Evolutionary conservation across 2,888 invertebrate species (phyloP), one percentile per base, ranked within the genome.

Genomic region (Archips crataeganus): DNA sequence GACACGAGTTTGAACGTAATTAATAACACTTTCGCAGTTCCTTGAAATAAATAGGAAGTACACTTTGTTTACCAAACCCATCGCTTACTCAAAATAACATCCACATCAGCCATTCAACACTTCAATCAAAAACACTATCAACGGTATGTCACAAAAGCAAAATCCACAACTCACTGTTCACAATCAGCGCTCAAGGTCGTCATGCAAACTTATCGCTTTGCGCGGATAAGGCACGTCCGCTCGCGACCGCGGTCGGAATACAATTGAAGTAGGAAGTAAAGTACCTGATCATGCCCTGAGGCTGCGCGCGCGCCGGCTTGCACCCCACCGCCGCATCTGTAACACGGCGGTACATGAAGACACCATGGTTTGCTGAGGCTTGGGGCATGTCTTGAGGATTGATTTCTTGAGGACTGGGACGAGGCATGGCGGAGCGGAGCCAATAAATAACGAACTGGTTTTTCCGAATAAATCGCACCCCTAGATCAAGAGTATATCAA

Each of bases 201-300:
- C 60, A 71, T 49, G 49, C 61, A 54, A 51, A 66, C 54, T 54
- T 54, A 54, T 71, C 68, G 63, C 63, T 32, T 13, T 34, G 34
- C 77, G 75, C 75, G 77, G 54, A 45, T 36, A 67, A 62, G 75
- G 73, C 77, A 84, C 90, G 91, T 86, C 86, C 84, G 86, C 78
- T 66, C 85, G 81, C 81, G 75, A 68, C 83, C 81, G 75, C 80
- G 85, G 77, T 77, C 79, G 78, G 80, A 82, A 80, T 83, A 86
- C 88, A 88, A 92, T 89, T 93, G 92, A 84, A 81, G 83, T 85
- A 90, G 88, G 89, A 88, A 89, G 84, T 78, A 85, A 88, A 89
- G 84, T 78, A 85, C 84, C 93, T 92, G 91, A 90, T 92, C 91
- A 92, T 92, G 90, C 91, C 92, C 87, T 89, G 90, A 86, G 90